A percentile compares a stretch with the other conserved stretches of the same genome.
phyloP scores from a whole-genome alignment of 2,888 invertebrate species.

The Thecophora atra region DNA sequence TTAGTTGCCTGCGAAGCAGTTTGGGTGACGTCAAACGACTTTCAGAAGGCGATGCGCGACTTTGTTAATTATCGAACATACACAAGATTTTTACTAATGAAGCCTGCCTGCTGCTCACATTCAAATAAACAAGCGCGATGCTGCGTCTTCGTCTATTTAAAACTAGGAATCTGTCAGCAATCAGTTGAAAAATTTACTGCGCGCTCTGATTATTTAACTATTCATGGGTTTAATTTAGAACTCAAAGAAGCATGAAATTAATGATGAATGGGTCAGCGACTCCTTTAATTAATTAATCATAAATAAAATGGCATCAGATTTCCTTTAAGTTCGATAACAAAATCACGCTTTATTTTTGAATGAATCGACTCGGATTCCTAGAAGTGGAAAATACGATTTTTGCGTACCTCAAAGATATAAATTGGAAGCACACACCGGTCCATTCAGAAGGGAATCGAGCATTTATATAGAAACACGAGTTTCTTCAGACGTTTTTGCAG shows the following conservation, averaged over 20 bases:
- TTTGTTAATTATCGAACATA: conserved; percentile 15
- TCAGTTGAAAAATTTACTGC: background rate
- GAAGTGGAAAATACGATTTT: background rate
- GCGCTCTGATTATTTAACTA: background rate
- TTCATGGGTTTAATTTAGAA: conserved; percentile 4
- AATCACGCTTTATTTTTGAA: background rate
- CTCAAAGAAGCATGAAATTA: background rate
- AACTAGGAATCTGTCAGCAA: background rate
- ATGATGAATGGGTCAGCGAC: conserved; percentile 27
- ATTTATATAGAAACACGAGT: conserved; percentile 5
- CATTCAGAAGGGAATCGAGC: background rate
- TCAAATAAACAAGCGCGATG: background rate
- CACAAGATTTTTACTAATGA: conserved; percentile 11
- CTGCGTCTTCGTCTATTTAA: background rate
- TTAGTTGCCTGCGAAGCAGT: background rate
- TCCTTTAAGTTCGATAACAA: conserved; percentile 3
- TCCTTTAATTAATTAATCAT: conserved; percentile 8
- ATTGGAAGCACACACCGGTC: conserved; percentile 5
- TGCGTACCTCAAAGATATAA: background rate
- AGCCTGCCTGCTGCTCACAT: background rate
- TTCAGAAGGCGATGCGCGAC: conserved; percentile 4
- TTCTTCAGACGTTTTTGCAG: background rate
- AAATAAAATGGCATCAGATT: conserved; percentile 16
- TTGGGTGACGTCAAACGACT: conserved; percentile 25
- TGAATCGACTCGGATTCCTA: background rate